Evolutionary conservation across 2,113 vertebrate genomes (phyloP), one percentile per base, ranked within the genome.

Genomic region (Dolichotis patagonum): DNA sequence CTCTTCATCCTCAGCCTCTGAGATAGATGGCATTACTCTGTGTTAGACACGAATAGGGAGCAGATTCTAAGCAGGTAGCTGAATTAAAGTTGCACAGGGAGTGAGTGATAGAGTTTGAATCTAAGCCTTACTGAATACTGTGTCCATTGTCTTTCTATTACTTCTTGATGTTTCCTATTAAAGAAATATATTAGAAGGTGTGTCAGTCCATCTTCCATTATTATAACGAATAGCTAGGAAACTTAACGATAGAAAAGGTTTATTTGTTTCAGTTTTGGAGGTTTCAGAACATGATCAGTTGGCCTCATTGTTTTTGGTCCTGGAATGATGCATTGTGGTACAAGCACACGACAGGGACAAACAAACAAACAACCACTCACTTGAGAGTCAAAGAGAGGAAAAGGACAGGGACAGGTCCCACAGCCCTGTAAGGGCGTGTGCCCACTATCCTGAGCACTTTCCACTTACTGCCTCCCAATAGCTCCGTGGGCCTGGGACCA

Each of bases 51-150:
- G 84, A 92, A 24, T 63, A 90, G 38, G 35, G 43, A 89, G 58
- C 80, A 82, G 17, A 41, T 12, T 88, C 58, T 73, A 60, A 88
- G 35, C 17, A 88, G 54, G 58, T 88, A 85, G 49, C n/a, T 94
- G 41, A 28, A 41, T 92, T 90, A 93, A 43, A 85, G 46, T 85
- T 28, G 46, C 54, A 14, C 52, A n/a, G 56, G 9, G 60, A 60
- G 20, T 92, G 46, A 63, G 7, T 82, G 38, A 56, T 43, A 95
- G 60, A 26, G 52, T 96, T 35, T 91, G 60, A 91, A 88, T 63
- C 54, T 71, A 91, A 58, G 30, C n/a, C 52, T 83, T 85, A 88
- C 43, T 93, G 46, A 60, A 35, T 30, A 46, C 11, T 35, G 32
- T 65, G 20, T 58, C 89, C 19, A 67, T 58, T 90, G 38, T 4